phyloP scores from a whole-genome alignment of 2,888 invertebrate genomes.

The Diplazon laetatorius region DNA sequence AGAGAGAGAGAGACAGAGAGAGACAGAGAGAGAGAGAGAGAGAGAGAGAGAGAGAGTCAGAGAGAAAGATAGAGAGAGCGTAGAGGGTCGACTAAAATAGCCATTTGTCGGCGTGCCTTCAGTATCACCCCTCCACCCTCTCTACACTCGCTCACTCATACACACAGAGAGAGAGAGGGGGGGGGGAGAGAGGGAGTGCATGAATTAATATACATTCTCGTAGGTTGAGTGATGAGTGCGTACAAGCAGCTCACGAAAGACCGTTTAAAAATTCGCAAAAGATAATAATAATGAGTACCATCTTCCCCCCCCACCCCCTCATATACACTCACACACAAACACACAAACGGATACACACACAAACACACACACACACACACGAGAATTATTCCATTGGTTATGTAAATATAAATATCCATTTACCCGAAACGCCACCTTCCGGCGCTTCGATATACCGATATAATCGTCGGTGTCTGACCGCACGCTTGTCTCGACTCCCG shows the following conservation, averaged over 20 bases:
- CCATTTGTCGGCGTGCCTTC: slow-evolving; percentile 27
- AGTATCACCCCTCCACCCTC: background rate
- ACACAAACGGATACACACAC: too few species aligned
- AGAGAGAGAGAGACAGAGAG: background rate
- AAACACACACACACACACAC: too few species aligned
- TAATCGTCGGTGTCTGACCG: slow-evolving; percentile 38
- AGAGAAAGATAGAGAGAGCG: background rate
- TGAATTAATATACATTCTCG: slow-evolving; percentile 38
- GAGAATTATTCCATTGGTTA: slow-evolving; percentile 60
- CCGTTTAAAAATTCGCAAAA: slow-evolving; percentile 64
- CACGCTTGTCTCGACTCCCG: slow-evolving; percentile 38
- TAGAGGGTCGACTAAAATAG: slow-evolving; percentile 39
- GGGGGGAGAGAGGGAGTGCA: too few species aligned
- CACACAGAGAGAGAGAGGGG: too few species aligned
- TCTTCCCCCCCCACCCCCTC: too few species aligned
- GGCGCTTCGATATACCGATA: slow-evolving; percentile 44
- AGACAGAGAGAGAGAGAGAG: background rate
- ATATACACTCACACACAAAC: too few species aligned
- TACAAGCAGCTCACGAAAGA: slow-evolving; percentile 62
- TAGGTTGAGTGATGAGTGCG: slow-evolving; percentile 61
- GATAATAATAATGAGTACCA: slow-evolving; percentile 51
- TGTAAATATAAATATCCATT: slow-evolving; percentile 64
- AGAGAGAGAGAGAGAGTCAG: background rate
- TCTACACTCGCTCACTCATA: background rate
- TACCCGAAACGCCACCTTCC: slow-evolving; percentile 55